Evolutionary conservation across 2,113 vertebrate species (phyloP).

Genomic region (Semicossyphus pulcher): DNA sequence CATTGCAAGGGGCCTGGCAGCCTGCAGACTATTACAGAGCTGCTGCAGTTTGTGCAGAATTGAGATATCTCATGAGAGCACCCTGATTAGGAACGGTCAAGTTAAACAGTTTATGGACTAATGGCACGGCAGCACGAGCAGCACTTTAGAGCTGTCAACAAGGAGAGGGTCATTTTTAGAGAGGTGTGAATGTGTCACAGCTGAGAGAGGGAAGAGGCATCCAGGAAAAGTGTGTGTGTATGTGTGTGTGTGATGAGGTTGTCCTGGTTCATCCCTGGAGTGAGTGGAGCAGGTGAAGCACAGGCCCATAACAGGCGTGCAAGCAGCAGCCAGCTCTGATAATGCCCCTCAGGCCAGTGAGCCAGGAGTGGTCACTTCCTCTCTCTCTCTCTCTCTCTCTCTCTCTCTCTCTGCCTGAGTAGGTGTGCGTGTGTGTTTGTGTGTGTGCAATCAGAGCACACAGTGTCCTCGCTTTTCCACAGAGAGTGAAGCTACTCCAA

Average conservation of each 20-base stretch:
- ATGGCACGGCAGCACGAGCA: background rate
- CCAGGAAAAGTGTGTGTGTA: background rate
- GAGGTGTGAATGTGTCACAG: background rate
- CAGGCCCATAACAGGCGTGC: conserved; percentile 6
- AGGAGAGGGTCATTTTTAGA: background rate
- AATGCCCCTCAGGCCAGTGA: conserved; percentile 4
- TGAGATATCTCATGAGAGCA: background rate
- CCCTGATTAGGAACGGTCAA: background rate
- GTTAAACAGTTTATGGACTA: background rate
- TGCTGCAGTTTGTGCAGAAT: background rate
- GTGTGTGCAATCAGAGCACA: conserved; percentile 1
- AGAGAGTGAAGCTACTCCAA: conserved; percentile 51
- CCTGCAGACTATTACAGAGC: conserved; percentile 3
- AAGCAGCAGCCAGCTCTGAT: conserved; percentile 36
- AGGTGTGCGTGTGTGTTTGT: background rate
- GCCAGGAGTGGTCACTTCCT: conserved; percentile 20
- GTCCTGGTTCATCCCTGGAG: conserved; percentile 31
- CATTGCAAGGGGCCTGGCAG: background rate
- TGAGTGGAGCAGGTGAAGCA: conserved; percentile 52
- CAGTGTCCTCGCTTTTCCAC: conserved; percentile 5
- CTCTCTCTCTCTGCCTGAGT: background rate
- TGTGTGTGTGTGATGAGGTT: background rate
- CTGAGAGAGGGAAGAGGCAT: background rate
- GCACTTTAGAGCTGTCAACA: too few species aligned
- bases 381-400: background rate